Percentiles rank a stretch among this genome's conserved stretches.
phyloP scores from a whole-genome alignment of 2,888 invertebrate genomes.

The Pterostichus niger region DNA sequence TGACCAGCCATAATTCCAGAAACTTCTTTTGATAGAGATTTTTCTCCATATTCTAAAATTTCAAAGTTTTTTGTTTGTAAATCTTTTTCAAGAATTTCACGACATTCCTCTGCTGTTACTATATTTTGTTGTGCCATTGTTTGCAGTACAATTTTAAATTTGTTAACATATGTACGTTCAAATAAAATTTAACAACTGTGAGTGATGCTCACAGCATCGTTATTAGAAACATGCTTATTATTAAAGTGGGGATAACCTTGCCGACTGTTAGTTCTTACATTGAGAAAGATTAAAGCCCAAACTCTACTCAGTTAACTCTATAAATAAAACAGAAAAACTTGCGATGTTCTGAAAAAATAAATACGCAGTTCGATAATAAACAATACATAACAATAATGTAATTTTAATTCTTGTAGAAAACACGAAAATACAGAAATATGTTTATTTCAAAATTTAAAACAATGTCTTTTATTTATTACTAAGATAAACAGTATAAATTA shows the following conservation, averaged over 20 bases:
- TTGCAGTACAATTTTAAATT: too few species aligned
- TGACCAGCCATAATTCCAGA: conserved; percentile 67
- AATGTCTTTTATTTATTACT: background rate
- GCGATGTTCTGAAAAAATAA: too few species aligned
- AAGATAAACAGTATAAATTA: background rate
- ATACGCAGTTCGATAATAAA: too few species aligned
- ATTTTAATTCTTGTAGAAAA: too few species aligned
- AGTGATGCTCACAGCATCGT: background rate
- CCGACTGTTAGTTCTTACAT: background rate
- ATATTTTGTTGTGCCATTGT: conserved; percentile 24
- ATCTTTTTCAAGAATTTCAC: conserved; percentile 49
- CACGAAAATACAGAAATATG: too few species aligned
- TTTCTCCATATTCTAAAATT: conserved; percentile 57
- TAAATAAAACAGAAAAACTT: background rate
- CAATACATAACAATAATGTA: too few species aligned
- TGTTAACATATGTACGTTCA: conserved; percentile 9
- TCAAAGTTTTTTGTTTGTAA: conserved; percentile 43
- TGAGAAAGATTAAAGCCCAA: background rate
- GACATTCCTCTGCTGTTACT: conserved; percentile 18
- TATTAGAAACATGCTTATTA: conserved; percentile 12
- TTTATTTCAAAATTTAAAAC: too few species aligned
- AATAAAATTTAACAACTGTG: background rate
- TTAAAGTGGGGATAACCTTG: conserved; percentile 34
- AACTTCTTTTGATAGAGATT: conserved; percentile 2
- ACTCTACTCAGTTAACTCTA: background rate